Percentiles rank a stretch among this genome's conserved stretches.
Evolutionary conservation across 2,888 invertebrate species (phyloP).

Genomic region (Therioaphis trifolii): DNA sequence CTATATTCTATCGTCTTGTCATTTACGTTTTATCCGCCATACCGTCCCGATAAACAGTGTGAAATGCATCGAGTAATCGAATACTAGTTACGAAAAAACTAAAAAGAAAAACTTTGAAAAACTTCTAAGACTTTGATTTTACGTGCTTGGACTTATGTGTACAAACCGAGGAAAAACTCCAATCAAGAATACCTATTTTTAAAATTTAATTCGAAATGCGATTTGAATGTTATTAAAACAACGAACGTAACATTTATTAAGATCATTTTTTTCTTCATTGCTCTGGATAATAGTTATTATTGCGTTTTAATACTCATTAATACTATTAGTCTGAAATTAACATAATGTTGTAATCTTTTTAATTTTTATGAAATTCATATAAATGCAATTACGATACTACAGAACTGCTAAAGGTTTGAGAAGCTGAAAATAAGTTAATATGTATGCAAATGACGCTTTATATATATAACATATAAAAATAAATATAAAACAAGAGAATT

Average conservation of each 20-base stretch:
- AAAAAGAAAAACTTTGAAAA: constrained; percentile 23
- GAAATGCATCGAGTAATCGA: constrained; percentile 7
- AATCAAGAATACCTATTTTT: too few species aligned
- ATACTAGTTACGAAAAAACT: background rate
- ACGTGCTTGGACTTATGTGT: constrained; percentile 16
- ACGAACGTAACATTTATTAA: too few species aligned
- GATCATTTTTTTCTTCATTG: too few species aligned
- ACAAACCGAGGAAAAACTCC: background rate
- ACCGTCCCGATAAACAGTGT: background rate
- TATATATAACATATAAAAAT: background rate
- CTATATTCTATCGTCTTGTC: background rate
- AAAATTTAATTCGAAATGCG: background rate
- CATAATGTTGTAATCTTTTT: background rate
- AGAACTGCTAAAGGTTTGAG: background rate
- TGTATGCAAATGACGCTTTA: background rate
- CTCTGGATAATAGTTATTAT: too few species aligned
- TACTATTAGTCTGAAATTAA: background rate
- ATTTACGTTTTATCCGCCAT: constrained; percentile 4
- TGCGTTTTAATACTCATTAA: background rate
- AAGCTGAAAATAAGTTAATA: background rate
- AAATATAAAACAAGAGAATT: background rate
- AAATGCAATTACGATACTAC: too few species aligned
- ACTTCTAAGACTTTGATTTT: background rate
- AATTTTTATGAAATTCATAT: background rate
- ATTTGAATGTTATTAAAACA: constrained; percentile 1